phyloP scores from a whole-genome alignment of 2,888 invertebrate species.

The Lasius fuliginosus region DNA sequence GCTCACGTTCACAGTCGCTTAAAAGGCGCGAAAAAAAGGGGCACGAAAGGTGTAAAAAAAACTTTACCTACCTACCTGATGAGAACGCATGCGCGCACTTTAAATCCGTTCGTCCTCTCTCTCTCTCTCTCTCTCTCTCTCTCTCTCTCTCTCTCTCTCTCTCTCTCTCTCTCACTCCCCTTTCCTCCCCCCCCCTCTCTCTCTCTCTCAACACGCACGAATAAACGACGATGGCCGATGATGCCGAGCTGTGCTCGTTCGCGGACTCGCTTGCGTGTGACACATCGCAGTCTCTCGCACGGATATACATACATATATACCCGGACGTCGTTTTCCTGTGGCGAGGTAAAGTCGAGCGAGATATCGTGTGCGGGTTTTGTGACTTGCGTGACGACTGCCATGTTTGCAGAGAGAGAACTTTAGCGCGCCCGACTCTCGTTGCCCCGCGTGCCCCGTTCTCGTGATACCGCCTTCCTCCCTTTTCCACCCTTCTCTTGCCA shows the following conservation, averaged over 20 bases:
- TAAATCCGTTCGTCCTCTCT: slow-evolving; percentile 25
- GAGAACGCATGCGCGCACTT: slow-evolving; percentile 33
- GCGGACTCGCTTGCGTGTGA: slow-evolving; percentile 43
- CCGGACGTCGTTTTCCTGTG: slow-evolving; percentile 34
- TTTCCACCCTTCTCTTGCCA: neutral
- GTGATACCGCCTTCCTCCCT: slow-evolving; percentile 21
- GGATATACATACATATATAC: neutral
- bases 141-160: too few species aligned
- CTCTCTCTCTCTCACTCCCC: too few species aligned
- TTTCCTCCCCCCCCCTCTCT: neutral
- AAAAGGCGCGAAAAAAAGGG: slow-evolving; percentile 25
- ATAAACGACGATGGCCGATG: slow-evolving; percentile 37
- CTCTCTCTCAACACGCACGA: slow-evolving; percentile 25
- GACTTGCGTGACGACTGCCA: slow-evolving; percentile 85
- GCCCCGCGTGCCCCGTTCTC: slow-evolving; percentile 63
- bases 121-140: too few species aligned
- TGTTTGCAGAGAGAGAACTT: slow-evolving; percentile 81
- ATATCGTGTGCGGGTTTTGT: slow-evolving; percentile 76
- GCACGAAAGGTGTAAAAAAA: slow-evolving; percentile 32
- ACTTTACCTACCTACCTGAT: slow-evolving; percentile 19
- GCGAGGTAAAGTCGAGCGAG: slow-evolving; percentile 62
- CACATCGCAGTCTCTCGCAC: slow-evolving; percentile 7
- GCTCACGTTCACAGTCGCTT: neutral
- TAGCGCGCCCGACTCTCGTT: slow-evolving; percentile 62
- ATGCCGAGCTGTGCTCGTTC: neutral